phyloP scores from a whole-genome alignment of 2,113 vertebrate genomes.

The Calidris pugnax region DNA sequence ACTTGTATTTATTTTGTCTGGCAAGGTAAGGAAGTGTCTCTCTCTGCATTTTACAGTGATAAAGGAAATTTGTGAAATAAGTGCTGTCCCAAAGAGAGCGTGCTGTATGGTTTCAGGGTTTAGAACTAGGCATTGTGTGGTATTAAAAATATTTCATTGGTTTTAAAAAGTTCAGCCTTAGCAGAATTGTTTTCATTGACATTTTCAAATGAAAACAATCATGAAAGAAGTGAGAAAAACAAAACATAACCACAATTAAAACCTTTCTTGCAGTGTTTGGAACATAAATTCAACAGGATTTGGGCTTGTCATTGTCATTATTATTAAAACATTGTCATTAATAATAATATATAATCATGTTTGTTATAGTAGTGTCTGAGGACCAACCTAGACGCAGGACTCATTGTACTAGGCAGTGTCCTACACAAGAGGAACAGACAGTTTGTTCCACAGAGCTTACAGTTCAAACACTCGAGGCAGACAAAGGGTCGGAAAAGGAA shows the following conservation, averaged over 20 bases:
- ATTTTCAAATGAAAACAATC: constrained; percentile 19
- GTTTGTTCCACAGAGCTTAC: neutral
- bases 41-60: neutral
- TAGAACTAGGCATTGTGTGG: neutral
- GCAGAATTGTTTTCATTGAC: constrained; percentile 12
- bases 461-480: neutral
- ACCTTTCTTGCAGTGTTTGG: neutral
- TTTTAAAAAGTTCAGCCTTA: neutral
- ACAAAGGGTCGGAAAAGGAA: neutral
- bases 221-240: constrained; percentile 14
- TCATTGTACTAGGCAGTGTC: neutral
- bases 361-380: neutral
- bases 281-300: neutral
- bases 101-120: neutral
- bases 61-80: neutral
- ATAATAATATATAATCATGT: neutral
- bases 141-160: neutral
- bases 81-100: neutral
- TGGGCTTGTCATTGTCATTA: neutral
- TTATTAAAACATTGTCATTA: neutral
- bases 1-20: constrained; percentile 6
- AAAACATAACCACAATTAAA: constrained; percentile 14
- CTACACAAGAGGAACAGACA: neutral
- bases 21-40: neutral
- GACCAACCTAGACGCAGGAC: neutral